Evolutionary conservation across 2,797 vertebrate species (phyloP).

Genomic region (Gouania willdenowi): DNA sequence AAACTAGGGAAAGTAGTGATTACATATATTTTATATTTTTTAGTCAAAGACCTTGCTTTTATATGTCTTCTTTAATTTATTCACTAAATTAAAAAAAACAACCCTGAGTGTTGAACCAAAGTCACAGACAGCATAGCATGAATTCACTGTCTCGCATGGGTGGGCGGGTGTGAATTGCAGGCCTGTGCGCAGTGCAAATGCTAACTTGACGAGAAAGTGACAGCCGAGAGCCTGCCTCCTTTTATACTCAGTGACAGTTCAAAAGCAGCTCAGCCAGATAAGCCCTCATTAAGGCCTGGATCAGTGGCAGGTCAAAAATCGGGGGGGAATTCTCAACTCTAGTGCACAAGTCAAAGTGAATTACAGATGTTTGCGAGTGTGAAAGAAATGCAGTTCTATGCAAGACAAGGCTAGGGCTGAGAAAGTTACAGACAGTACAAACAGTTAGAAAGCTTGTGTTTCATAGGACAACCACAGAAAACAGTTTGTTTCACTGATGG

Average conservation of each 20-base stretch:
- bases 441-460: too few relatives aligned
- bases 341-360: constrained; percentile 13
- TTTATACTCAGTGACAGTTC: constrained; percentile 70
- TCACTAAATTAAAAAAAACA: too few relatives aligned
- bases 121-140: constrained; percentile 23
- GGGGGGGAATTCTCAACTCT: constrained; percentile 43
- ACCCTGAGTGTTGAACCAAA: too few relatives aligned
- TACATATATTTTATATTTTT: too few relatives aligned
- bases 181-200: constrained; percentile 36
- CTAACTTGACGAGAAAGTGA: constrained; percentile 36
- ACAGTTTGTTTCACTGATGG: too few relatives aligned
- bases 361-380: constrained; percentile 13
- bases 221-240: constrained; percentile 22
- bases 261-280: constrained; percentile 57
- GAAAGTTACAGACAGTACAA: too few relatives aligned
- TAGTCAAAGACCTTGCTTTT: too few relatives aligned
- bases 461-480: too few relatives aligned
- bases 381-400: background rate
- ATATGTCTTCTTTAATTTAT: too few relatives aligned
- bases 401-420: too few relatives aligned
- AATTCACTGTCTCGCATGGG: constrained; percentile 27
- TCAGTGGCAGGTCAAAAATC: constrained; percentile 50
- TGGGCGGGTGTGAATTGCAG: constrained; percentile 30
- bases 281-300: constrained; percentile 64
- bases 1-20: too few relatives aligned